These are phyloP conservation scores for Theocolax elegans DNA, from an alignment of 1,140 invertebrate genomes.

Conservation along the genomic window DNA sequence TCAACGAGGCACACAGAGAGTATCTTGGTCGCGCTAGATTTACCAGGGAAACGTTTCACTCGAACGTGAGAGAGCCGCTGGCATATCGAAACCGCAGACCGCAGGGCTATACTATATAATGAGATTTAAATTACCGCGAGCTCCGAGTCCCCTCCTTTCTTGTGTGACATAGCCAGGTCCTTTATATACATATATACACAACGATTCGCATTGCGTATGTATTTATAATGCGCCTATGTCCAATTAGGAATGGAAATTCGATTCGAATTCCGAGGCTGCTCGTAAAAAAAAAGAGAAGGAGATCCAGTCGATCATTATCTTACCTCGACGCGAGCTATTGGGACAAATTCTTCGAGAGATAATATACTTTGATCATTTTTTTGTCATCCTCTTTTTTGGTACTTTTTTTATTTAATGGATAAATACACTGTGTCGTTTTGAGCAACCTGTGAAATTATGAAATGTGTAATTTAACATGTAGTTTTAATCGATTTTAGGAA, in stretches of 20 bases:
- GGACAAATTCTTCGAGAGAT: conserved; percentile 31
- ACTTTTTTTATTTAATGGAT: not conserved
- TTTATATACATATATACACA: conserved; percentile 42
- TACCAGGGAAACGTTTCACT: conserved; percentile 26
- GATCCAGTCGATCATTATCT: conserved; percentile 30
- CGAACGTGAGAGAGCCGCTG: conserved; percentile 47
- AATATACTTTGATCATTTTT: not conserved
- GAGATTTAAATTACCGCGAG: conserved; percentile 64
- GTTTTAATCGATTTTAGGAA: too few species aligned
- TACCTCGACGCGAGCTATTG: conserved; percentile 7
- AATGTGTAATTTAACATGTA: too few species aligned
- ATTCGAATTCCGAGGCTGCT: conserved; percentile 45
- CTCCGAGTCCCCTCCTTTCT: conserved; percentile 43
- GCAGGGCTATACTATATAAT: conserved; percentile 60
- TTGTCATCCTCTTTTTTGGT: not conserved
- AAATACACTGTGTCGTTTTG: too few species aligned
- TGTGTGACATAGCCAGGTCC: conserved; percentile 55
- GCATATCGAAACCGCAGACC: conserved; percentile 57
- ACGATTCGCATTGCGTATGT: not conserved
- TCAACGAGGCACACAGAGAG: conserved; percentile 4
- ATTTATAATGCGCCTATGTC: conserved; percentile 16
- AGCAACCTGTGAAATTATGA: too few species aligned
- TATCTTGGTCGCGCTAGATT: conserved; percentile 39
- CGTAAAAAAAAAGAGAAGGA: conserved; percentile 8
- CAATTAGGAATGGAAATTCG: conserved; percentile 57